phyloP scores from a whole-genome alignment of 2,888 invertebrate species.

The Diplolepis rosae region DNA sequence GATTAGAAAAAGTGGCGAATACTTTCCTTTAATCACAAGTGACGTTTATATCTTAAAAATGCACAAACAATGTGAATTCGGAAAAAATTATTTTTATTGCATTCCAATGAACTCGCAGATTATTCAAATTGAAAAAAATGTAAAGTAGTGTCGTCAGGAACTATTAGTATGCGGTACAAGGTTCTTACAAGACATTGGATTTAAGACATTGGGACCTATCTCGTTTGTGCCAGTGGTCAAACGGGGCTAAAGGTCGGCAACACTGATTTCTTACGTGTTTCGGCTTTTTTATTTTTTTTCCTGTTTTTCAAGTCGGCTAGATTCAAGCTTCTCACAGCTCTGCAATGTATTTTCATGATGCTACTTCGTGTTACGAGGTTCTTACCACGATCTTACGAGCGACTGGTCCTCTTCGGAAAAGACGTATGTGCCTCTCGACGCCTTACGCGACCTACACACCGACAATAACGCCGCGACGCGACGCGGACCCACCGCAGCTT shows the following conservation, averaged over 20 bases:
- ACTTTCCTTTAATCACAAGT: too few relatives aligned
- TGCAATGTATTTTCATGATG: constrained; percentile 31
- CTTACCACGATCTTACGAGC: constrained; percentile 3
- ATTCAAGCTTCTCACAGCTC: constrained; percentile 29
- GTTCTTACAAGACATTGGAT: constrained; percentile 33
- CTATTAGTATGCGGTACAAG: constrained; percentile 27
- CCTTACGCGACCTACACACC: constrained; percentile 44
- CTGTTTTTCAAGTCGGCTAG: constrained; percentile 29
- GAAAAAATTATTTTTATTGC: neutral
- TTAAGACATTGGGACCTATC: constrained; percentile 27
- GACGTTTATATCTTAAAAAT: too few relatives aligned
- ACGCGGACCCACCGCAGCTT: constrained; percentile 60
- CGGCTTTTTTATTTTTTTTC: constrained; percentile 12
- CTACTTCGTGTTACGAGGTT: constrained; percentile 35
- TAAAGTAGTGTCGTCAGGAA: constrained; percentile 28
- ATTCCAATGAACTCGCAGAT: neutral
- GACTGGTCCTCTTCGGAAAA: constrained; percentile 30
- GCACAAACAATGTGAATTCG: too few relatives aligned
- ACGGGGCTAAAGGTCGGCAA: constrained; percentile 32
- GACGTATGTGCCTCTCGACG: constrained; percentile 38
- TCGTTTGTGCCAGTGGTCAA: neutral
- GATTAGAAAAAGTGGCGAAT: neutral
- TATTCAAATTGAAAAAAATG: constrained; percentile 31
- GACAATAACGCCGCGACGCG: constrained; percentile 28
- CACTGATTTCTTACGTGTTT: constrained; percentile 28